Evolutionary conservation across 2,888 invertebrate species (phyloP), one percentile per base, ranked within the genome.

Genomic region (Ceratothoa steindachneri): DNA sequence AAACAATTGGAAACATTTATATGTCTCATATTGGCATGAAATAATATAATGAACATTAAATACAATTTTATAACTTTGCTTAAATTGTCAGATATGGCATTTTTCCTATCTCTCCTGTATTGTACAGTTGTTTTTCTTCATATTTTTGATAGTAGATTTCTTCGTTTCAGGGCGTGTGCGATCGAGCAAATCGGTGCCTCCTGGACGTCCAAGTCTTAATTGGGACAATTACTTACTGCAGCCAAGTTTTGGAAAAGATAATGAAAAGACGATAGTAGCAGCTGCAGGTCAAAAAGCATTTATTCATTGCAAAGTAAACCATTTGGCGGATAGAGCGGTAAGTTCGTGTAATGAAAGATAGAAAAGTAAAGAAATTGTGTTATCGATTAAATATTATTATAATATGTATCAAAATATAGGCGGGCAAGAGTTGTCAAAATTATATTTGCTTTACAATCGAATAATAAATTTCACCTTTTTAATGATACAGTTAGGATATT

Each of bases 251-350:
- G 73, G 30, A 30, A 29, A 51, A 41, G 29, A 53, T 51, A 68
- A 69, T 60, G 51, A 19, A 0, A 52, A 30, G 22, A 55, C 30
- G 7, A 64, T 73, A 9, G 55, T 69, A 7, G 73, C 73, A 0
- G 30, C 73, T 24, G 73, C 69, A 0, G 73, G 73, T 2, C 28
- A 64, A 24, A 73, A 68, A 1, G 73, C 73, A 5, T 73, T 60
- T 24, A 68, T 73, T 1, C 60, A 69, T 4, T 73, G 73, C 52
- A 73, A 73, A 60, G 69, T 73, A 29, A 73, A 73, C 69, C 68
- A 73, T 24, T 60, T 73, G 30, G 73, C 65, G 2, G 73, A 73
- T 52, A 68, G 73, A 73, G 73, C 73, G 27, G 73, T 73, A 27
- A 73, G 73, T 67, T 30, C n/a, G n/a, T n/a, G n/a, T n/a, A 7